phyloP scores from a whole-genome alignment of 2,797 vertebrate species.

The Rhinatrema bivittatum region DNA sequence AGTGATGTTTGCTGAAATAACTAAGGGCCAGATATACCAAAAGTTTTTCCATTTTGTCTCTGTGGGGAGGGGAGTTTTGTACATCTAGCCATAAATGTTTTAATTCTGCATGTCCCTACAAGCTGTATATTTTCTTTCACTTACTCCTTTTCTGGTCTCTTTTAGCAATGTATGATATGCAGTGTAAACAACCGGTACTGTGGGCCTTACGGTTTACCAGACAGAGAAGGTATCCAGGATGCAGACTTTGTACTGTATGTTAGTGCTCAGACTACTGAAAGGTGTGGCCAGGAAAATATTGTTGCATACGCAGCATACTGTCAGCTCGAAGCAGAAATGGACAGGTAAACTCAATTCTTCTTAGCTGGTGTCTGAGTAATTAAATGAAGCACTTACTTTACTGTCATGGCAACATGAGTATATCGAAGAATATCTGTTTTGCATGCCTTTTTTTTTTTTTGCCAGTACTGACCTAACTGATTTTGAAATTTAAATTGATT shows the following conservation, averaged over 20 bases:
- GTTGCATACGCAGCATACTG: conserved; percentile 95
- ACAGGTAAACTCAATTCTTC: conserved; percentile 73
- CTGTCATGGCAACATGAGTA: not conserved
- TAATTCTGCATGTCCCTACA: too few relatives aligned
- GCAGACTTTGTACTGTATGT: conserved; percentile 90
- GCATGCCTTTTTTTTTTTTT: not conserved
- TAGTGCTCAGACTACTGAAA: conserved; percentile 83
- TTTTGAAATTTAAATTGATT: too few relatives aligned
- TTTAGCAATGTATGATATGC: conserved; percentile 89
- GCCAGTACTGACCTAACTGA: too few relatives aligned
- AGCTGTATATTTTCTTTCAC: too few relatives aligned
- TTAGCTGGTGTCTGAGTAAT: too few relatives aligned
- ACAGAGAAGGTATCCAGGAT: conserved; percentile 74
- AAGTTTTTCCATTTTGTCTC: too few relatives aligned
- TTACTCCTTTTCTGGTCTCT: too few relatives aligned
- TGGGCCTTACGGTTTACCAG: conserved; percentile 59
- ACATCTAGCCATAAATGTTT: too few relatives aligned
- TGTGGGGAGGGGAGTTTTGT: too few relatives aligned
- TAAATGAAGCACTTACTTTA: too few relatives aligned
- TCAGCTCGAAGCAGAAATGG: conserved; percentile 89
- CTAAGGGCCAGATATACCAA: too few relatives aligned
- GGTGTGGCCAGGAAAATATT: conserved; percentile 90
- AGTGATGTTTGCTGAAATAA: too few relatives aligned
- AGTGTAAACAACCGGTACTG: conserved; percentile 70
- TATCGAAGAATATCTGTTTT: not conserved